Evolutionary conservation across 2,797 vertebrate genomes (phyloP).

Genomic region (Chaetodon trifasciatus): DNA sequence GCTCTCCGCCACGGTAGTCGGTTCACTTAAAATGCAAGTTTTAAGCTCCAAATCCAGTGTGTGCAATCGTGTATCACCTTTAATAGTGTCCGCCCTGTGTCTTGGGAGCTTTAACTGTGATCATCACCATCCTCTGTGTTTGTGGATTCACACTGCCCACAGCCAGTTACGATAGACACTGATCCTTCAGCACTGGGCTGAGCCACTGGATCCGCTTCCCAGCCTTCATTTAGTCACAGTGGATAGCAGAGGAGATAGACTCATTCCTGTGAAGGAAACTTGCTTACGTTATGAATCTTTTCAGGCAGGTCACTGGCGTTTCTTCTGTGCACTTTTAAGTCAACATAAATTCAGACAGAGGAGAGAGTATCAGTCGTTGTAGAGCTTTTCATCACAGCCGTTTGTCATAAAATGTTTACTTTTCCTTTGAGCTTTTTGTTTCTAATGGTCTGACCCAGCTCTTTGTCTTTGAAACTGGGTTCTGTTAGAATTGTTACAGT

Average conservation of each 20-base stretch:
- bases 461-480: background rate
- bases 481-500: background rate
- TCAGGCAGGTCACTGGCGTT: constrained; percentile 23
- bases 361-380: constrained; percentile 11
- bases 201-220: background rate
- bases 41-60: constrained; percentile 41
- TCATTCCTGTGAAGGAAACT: constrained; percentile 49
- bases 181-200: constrained; percentile 35
- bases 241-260: constrained; percentile 45
- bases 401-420: constrained; percentile 31
- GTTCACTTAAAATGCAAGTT: constrained; percentile 49
- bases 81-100: constrained; percentile 40
- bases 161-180: constrained; percentile 60
- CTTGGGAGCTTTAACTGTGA: constrained; percentile 10
- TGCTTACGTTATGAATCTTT: constrained; percentile 52
- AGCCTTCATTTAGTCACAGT: constrained; percentile 43
- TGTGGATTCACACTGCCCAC: constrained; percentile 43
- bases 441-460: constrained; percentile 7
- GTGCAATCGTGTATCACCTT: constrained; percentile 50
- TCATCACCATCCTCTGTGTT: constrained; percentile 31
- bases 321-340: constrained; percentile 39
- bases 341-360: constrained; percentile 17
- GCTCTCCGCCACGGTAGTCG: constrained; percentile 6
- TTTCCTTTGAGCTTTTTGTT: background rate
- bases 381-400: constrained; percentile 19